These are phyloP conservation scores for Psilopsiagon aymara DNA, from an alignment of 2,113 vertebrate species.

Conservation along the genomic window DNA sequence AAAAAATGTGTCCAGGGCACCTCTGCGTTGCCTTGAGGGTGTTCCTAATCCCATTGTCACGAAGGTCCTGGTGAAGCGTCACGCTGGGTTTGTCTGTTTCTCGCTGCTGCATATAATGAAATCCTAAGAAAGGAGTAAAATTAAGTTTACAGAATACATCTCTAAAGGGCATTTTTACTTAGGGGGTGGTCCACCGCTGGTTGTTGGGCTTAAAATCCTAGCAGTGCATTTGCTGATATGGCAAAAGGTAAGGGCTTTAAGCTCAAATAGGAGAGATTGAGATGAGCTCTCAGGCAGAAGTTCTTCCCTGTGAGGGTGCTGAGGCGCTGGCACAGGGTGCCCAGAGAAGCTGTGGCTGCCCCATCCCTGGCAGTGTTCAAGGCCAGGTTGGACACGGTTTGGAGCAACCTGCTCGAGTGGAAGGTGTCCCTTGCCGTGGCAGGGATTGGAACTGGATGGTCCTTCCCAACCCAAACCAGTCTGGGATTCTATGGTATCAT, in stretches of 20 bases:
- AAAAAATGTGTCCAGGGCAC: not conserved
- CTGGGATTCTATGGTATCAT: not conserved
- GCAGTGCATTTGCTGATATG: not conserved
- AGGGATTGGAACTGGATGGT: not conserved
- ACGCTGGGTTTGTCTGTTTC: rapidly evolving
- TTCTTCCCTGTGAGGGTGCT: not conserved
- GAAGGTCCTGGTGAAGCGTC: not conserved
- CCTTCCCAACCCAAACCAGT: not conserved
- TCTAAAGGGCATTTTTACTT: not conserved
- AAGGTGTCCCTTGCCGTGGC: not conserved
- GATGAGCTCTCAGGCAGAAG: not conserved
- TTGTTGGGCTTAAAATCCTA: not conserved
- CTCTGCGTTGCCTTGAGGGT: not conserved
- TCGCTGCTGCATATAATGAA: not conserved
- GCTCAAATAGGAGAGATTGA: not conserved
- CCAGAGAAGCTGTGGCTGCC: not conserved
- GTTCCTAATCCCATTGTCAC: not conserved
- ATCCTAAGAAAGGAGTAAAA: not conserved
- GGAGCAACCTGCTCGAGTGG: not conserved
- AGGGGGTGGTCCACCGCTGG: rapidly evolving
- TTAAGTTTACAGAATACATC: not conserved
- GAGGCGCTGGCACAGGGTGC: not conserved
- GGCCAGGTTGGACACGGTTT: not conserved
- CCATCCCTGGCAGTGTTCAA: not conserved
- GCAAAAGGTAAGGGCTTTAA: not conserved